Evolutionary conservation across 2,888 invertebrate species (phyloP).

Genomic region (Drosophila pseudotalamancana): DNA sequence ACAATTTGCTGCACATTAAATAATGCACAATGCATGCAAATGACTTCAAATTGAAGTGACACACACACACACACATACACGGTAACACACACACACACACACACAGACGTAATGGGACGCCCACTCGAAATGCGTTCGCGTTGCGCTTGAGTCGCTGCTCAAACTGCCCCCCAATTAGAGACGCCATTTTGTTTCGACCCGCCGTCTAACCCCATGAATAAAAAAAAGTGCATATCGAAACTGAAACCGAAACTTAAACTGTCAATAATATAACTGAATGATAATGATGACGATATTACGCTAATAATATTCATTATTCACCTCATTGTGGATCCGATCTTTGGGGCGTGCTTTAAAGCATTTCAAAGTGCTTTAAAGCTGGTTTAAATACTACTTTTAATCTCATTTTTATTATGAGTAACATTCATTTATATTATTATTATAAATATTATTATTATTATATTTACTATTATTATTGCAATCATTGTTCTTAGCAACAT

Average conservation of each 20-base stretch:
- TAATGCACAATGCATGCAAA: slow-evolving; percentile 76
- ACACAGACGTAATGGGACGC: background rate
- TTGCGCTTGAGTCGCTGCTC: slow-evolving; percentile 65
- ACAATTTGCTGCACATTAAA: slow-evolving; percentile 80
- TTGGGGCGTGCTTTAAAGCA: background rate
- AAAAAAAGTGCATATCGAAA: slow-evolving; percentile 48
- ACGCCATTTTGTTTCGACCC: slow-evolving; percentile 71
- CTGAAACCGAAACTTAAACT: slow-evolving; percentile 24
- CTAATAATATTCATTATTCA: slow-evolving; percentile 19
- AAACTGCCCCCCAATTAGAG: slow-evolving; percentile 69
- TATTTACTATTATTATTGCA: no score
- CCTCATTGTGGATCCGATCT: background rate
- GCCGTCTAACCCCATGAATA: slow-evolving; percentile 40
- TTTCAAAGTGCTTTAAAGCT: background rate
- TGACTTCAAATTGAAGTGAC: slow-evolving; percentile 78
- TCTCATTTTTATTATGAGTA: no score
- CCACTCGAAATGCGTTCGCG: slow-evolving; percentile 31
- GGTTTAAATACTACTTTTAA: background rate
- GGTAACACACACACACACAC: slow-evolving; percentile 5
- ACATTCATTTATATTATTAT: no score
- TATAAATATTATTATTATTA: no score
- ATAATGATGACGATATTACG: slow-evolving; percentile 34
- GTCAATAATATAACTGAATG: slow-evolving; percentile 16
- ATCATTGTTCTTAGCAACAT: no score
- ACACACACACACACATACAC: slow-evolving; percentile 42